phyloP scores from a whole-genome alignment of 2,888 invertebrate species.

The Strigamia crassipes region DNA sequence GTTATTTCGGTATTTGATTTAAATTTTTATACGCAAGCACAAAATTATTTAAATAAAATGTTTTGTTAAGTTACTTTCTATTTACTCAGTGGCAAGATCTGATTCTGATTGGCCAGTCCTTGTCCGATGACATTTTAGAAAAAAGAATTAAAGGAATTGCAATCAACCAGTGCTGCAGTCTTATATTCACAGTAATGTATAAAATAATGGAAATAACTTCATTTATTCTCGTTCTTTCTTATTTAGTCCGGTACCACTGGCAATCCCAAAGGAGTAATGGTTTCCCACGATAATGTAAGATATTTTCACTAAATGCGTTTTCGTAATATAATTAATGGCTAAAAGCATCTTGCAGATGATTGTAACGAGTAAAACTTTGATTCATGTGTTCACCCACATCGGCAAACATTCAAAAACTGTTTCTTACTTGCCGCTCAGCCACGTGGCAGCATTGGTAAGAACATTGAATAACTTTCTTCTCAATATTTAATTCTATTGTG shows the following conservation, averaged over 20 bases:
- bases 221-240: background rate
- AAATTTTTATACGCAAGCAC: background rate
- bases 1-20: background rate
- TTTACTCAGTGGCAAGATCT: slow-evolving; percentile 57
- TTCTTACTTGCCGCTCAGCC: background rate
- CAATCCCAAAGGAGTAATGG: background rate
- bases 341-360: background rate
- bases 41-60: background rate
- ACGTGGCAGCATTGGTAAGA: background rate
- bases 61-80: background rate
- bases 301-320: background rate
- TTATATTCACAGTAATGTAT: slow-evolving; percentile 56
- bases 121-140: slow-evolving; percentile 54
- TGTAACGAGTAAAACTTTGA: background rate
- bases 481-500: background rate
- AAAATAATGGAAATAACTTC: too few species aligned
- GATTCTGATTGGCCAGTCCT: slow-evolving; percentile 54
- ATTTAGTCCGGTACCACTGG: background rate
- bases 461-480: too few species aligned
- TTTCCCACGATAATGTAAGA: background rate
- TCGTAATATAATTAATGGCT: background rate
- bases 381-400: background rate
- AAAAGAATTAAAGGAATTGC: slow-evolving; percentile 53
- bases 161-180: slow-evolving; percentile 57
- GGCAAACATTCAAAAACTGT: background rate